These are phyloP conservation scores for Corythoichthys intestinalis DNA, from an alignment of 2,113 vertebrate genomes.

Conservation along the genomic window DNA sequence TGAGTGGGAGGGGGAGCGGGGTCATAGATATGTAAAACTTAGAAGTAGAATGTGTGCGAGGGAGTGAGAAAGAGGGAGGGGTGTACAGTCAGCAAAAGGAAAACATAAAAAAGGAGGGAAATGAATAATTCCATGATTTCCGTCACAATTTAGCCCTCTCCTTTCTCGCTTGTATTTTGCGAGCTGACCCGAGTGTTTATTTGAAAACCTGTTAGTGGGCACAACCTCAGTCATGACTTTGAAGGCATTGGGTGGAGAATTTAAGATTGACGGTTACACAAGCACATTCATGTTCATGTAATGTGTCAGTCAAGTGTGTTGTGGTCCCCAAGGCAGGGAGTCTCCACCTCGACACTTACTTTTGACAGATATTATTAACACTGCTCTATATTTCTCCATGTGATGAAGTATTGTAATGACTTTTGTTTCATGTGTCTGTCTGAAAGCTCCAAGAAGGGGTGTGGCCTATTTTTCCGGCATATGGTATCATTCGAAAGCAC, in stretches of 20 bases:
- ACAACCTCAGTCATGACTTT: slow-evolving; percentile 48
- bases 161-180: slow-evolving; percentile 51
- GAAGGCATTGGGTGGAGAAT: slow-evolving; percentile 41
- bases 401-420: slow-evolving; percentile 50
- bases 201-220: slow-evolving; percentile 65
- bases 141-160: slow-evolving; percentile 48
- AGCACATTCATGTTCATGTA: slow-evolving; percentile 53
- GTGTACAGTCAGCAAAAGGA: slow-evolving; percentile 61
- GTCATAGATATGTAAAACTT: slow-evolving; percentile 63
- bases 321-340: slow-evolving; percentile 58
- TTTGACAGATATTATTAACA: slow-evolving; percentile 42
- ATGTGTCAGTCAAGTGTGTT: slow-evolving; percentile 60
- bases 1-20: slow-evolving; percentile 30
- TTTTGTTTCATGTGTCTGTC: slow-evolving; percentile 26
- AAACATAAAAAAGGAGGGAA: slow-evolving; percentile 74
- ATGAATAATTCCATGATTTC: slow-evolving; percentile 72
- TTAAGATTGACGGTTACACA: slow-evolving; percentile 9
- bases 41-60: slow-evolving; percentile 57
- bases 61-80: slow-evolving; percentile 59
- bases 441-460: too few species aligned
- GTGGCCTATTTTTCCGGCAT: too few species aligned
- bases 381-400: slow-evolving; percentile 29
- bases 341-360: slow-evolving; percentile 58
- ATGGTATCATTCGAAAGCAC: too few species aligned
- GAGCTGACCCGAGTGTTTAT: slow-evolving; percentile 51